Percentiles rank a stretch among this genome's conserved stretches.
These are phyloP conservation scores for Sipunculus nudus DNA, from an alignment of 2,888 invertebrate species.

Conservation along the genomic window DNA sequence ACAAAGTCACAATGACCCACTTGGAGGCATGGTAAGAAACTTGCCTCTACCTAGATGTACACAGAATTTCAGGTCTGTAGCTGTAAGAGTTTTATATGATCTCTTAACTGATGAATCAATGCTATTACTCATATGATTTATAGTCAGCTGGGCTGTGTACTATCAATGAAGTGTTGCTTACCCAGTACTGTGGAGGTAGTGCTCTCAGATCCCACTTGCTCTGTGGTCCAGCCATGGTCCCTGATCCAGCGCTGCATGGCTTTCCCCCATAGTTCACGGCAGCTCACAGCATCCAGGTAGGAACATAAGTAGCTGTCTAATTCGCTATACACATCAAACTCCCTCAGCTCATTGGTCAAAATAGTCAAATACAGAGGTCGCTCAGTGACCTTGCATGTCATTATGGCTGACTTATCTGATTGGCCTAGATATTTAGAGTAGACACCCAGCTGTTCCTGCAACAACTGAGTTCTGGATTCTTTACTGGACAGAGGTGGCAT, in stretches of 20 bases:
- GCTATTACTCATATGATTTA: too few relatives aligned
- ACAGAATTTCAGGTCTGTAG: too few relatives aligned
- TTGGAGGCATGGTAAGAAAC: too few relatives aligned
- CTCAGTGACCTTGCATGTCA: constrained; percentile 43
- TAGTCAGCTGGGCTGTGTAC: neutral
- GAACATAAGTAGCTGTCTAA: constrained; percentile 48
- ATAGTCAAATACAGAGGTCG: constrained; percentile 51
- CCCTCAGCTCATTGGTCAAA: constrained; percentile 50
- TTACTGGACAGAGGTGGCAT: constrained; percentile 41
- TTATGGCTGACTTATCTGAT: too few relatives aligned
- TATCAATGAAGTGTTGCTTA: neutral
- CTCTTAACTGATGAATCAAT: too few relatives aligned
- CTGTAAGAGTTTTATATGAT: too few relatives aligned
- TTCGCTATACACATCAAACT: constrained; percentile 45
- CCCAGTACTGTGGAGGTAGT: neutral
- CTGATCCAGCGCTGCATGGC: constrained; percentile 55
- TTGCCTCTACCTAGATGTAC: too few relatives aligned
- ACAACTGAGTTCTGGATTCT: constrained; percentile 37
- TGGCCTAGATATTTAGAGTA: constrained; percentile 43
- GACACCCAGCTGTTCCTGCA: constrained; percentile 45
- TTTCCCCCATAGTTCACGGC: constrained; percentile 53
- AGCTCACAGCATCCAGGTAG: constrained; percentile 45
- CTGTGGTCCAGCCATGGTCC: constrained; percentile 55
- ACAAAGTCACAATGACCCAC: too few relatives aligned
- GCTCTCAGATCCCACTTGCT: neutral